phyloP scores from a whole-genome alignment of 2,888 invertebrate genomes.

The Chymomyza amoena region DNA sequence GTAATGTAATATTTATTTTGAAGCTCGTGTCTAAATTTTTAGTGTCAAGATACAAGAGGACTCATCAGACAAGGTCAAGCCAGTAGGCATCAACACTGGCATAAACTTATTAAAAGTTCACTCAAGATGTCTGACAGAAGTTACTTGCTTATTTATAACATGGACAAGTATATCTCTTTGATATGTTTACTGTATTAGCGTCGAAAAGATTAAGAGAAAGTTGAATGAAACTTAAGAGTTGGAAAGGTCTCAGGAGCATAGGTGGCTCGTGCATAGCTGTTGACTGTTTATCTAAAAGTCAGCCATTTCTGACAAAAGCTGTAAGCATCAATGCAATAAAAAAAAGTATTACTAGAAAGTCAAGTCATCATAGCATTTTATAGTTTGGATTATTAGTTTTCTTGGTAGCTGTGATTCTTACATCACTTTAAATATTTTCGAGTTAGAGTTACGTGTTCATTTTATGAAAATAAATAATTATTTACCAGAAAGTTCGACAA shows the following conservation, averaged over 20 bases:
- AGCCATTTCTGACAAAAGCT: too few species aligned
- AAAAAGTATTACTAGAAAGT: too few species aligned
- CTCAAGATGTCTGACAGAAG: conserved; percentile 4
- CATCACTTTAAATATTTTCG: too few species aligned
- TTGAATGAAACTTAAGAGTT: background rate
- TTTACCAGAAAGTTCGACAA: background rate
- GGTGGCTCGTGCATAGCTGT: too few species aligned
- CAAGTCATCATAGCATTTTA: too few species aligned
- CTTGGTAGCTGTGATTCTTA: too few species aligned
- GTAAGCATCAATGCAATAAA: too few species aligned
- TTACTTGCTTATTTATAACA: conserved; percentile 13
- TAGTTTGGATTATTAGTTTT: too few species aligned
- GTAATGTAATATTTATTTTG: background rate
- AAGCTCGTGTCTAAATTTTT: background rate
- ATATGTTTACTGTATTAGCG: background rate
- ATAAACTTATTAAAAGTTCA: conserved; percentile 20
- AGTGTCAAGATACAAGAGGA: background rate
- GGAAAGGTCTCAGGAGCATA: too few species aligned
- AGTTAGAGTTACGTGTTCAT: background rate
- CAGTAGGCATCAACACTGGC: conserved; percentile 4
- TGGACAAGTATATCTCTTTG: background rate
- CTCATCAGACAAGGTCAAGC: background rate
- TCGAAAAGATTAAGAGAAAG: background rate
- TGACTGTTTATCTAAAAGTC: too few species aligned
- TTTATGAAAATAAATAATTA: background rate